Evolutionary conservation across 2,888 invertebrate genomes (phyloP).

Genomic region (Microplitis manilae): DNA sequence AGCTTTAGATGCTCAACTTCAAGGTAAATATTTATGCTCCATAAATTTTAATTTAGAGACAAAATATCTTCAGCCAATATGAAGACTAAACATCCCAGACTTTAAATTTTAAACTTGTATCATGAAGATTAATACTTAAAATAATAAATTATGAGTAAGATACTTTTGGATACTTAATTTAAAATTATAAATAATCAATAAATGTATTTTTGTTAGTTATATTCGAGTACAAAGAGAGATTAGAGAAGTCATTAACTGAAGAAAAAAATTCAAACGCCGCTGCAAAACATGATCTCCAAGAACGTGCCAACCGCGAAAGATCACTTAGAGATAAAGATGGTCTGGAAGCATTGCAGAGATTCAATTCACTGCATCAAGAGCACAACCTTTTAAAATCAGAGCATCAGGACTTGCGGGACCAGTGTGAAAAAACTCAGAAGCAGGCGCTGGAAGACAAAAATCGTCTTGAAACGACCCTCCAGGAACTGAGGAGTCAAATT

Average conservation of each 20-base stretch:
- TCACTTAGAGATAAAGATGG: constrained; percentile 65
- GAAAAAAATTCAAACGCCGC: constrained; percentile 67
- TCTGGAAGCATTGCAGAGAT: constrained; percentile 64
- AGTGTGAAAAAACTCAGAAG: constrained; percentile 62
- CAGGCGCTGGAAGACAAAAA: constrained; percentile 59
- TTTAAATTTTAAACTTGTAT: too few relatives aligned
- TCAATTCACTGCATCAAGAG: constrained; percentile 65
- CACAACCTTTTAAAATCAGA: constrained; percentile 64
- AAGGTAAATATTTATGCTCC: constrained; percentile 56
- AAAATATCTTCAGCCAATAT: neutral
- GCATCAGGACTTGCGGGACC: constrained; percentile 64
- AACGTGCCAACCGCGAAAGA: constrained; percentile 65
- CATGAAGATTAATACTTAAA: neutral
- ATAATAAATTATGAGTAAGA: neutral
- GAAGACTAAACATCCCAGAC: too few relatives aligned
- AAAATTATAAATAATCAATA: neutral
- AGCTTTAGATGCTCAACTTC: constrained; percentile 65
- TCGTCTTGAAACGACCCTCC: constrained; percentile 57
- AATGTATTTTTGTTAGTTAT: constrained; percentile 58
- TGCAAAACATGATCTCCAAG: constrained; percentile 66
- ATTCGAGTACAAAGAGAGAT: constrained; percentile 66
- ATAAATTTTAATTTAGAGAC: neutral
- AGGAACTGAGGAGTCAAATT: constrained; percentile 59
- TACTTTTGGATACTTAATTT: neutral
- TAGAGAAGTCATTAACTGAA: constrained; percentile 67